Conservation (phyloP, 2,888 invertebrate genomes). For the Netelia inedita region DNA sequence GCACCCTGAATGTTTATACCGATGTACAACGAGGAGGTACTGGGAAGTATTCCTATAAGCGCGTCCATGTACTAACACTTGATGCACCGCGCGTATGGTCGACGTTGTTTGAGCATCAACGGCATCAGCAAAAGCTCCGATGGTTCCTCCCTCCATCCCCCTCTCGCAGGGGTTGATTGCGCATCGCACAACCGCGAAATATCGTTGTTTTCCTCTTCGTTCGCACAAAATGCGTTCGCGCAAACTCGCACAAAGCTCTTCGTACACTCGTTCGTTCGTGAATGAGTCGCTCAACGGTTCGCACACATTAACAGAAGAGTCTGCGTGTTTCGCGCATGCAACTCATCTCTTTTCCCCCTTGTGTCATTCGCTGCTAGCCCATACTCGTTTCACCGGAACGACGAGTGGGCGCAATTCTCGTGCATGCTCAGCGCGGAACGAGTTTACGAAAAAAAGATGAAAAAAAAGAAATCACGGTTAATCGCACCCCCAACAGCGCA, state of each 20-base stretch:
- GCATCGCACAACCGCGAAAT: conserved; percentile 38
- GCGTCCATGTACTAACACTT: conserved; percentile 62
- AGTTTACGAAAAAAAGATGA: conserved; percentile 42
- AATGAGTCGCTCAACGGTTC: neutral
- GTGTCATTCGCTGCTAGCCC: conserved; percentile 19
- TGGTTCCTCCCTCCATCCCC: neutral
- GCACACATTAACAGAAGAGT: neutral
- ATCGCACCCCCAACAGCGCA: conserved; percentile 61
- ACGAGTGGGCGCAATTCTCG: conserved; percentile 49
- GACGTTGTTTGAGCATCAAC: conserved; percentile 58
- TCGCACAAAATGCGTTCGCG: conserved; percentile 52
- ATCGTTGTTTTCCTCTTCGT: conserved; percentile 59
- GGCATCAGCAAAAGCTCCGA: conserved; percentile 58
- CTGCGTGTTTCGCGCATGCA: conserved; percentile 30
- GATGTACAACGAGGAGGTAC: conserved; percentile 45
- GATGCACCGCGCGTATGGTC: conserved; percentile 38
- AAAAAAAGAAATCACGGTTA: conserved; percentile 43
- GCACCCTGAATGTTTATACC: conserved; percentile 25
- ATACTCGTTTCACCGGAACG: conserved; percentile 50
- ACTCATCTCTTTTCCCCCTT: conserved; percentile 45
- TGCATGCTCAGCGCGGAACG: conserved; percentile 57
- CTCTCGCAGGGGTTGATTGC: neutral
- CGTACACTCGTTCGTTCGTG: conserved; percentile 40
- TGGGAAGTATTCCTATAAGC: conserved; percentile 23
- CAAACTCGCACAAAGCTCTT: conserved; percentile 29